A percentile compares a stretch with the other conserved stretches of the same genome.
These are phyloP conservation scores for Uromys caudimaculatus DNA, from an alignment of 2,797 vertebrate genomes.

Conservation along the genomic window DNA sequence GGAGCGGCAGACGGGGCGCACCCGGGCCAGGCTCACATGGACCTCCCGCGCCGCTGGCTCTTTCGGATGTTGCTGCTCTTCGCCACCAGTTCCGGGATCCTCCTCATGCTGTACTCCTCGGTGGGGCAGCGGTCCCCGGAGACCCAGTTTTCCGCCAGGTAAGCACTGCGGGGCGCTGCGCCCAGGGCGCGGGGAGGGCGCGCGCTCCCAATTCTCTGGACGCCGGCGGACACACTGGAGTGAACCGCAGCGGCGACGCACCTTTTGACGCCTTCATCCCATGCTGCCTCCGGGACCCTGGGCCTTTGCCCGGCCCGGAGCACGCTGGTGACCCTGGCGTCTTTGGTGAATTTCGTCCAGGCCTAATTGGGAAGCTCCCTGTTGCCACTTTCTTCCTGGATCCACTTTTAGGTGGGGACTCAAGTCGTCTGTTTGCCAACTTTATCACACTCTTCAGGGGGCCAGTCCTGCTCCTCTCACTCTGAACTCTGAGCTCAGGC, in stretches of 20 bases:
- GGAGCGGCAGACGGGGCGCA: background rate
- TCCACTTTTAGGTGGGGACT: background rate
- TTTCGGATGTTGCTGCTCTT: constrained; percentile 79
- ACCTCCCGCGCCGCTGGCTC: background rate
- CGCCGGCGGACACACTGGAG: background rate
- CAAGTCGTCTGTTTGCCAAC: background rate
- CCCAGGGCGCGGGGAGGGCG: background rate
- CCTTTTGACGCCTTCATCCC: background rate
- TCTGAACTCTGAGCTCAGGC: background rate
- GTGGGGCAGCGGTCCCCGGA: background rate
- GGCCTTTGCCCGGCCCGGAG: background rate
- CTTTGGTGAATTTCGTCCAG: background rate
- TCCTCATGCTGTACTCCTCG: constrained; percentile 76
- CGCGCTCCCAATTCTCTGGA: too few species aligned
- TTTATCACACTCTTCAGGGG: background rate
- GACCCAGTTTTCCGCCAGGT: background rate
- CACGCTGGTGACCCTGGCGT: background rate
- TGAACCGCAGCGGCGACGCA: background rate
- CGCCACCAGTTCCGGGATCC: constrained; percentile 72
- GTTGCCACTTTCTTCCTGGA: background rate
- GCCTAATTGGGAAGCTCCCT: background rate
- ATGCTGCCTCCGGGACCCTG: background rate
- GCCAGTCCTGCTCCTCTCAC: background rate
- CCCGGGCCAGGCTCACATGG: background rate
- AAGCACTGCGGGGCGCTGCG: background rate